Evolutionary conservation across 2,113 vertebrate species (phyloP), one percentile per base, ranked within the genome.

Genomic region (Sylvietta virens): DNA sequence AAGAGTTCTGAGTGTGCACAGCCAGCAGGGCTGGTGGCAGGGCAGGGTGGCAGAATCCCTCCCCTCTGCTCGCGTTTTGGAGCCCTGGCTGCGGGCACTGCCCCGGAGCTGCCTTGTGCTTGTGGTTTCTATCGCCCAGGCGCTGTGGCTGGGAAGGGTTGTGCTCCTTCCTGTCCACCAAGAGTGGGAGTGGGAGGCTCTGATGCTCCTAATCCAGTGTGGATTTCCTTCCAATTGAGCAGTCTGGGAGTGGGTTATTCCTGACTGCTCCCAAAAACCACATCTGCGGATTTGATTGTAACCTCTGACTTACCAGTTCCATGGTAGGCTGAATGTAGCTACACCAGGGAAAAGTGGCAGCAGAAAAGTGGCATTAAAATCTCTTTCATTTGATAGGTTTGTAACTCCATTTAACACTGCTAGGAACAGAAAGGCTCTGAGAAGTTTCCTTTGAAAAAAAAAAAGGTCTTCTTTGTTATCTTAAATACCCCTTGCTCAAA

Each of bases 281-380:
- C 53, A 53, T 37, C 78, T 86, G 69, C 70, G 51, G 42, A n/a
- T 79, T 31, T 54, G 37, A 47, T 86, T 83, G 70, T 64, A 91
- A 84, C 50, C 33, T 70, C 1, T 54, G 30, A 44, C 50, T 90
- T 92, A 67, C 69, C 93, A 57, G 9, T 71, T 64, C 47, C 15
- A 2, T 47, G 90, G 89, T 61, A 92, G 76, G 80, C 48, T 85
- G 88, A 86, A 76, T 85, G 95, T 83, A 90, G 79, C 79, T 62
- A n/a, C 39, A 5, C n/a, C 54, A 60, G 26, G 60, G 87, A 45
- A 40, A 77, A 65, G 50, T 22, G 56, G 70, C 66, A 83, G 80
- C 81, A 74, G 61, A 48, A 89, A 94, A 93, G 51, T 71, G 90
- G 81, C 92, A 77, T 94, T 95, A 44, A 92, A 92, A 76, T 35